Percentiles rank a stretch among this genome's conserved stretches.
phyloP scores from a whole-genome alignment of 2,113 vertebrate genomes.

The Rhipidura dahli region DNA sequence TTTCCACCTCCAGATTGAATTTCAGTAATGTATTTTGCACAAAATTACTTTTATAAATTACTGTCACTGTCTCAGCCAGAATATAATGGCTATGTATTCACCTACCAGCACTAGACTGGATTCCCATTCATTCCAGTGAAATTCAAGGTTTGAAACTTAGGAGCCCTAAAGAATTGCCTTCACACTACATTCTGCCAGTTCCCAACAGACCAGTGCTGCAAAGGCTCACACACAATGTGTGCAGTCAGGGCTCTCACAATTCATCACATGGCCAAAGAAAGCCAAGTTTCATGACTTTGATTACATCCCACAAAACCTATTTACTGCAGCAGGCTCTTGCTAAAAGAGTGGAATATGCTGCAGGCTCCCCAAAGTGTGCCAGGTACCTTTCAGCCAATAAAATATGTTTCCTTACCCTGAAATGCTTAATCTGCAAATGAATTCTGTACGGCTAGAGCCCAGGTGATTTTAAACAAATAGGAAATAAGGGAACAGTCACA shows the following conservation, averaged over 20 bases:
- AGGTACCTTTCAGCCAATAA: neutral
- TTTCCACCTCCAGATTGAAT: neutral
- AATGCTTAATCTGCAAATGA: neutral
- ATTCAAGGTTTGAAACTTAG: neutral
- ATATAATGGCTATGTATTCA: neutral
- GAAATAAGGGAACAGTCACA: neutral
- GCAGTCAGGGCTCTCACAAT: neutral
- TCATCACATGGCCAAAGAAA: neutral
- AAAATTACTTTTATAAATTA: neutral
- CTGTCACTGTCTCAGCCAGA: neutral
- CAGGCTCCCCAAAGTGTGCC: neutral
- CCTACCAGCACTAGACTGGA: neutral
- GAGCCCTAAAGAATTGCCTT: neutral
- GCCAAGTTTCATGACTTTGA: neutral
- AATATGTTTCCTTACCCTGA: neutral
- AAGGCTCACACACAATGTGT: neutral
- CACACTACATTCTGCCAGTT: neutral
- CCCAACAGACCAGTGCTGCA: neutral
- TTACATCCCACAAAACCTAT: neutral
- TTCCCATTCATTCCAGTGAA: neutral
- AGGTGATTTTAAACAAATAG: neutral
- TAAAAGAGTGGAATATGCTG: neutral
- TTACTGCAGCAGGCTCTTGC: neutral
- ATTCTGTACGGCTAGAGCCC: neutral
- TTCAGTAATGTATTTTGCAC: neutral